Evolutionary conservation across 2,797 vertebrate genomes (phyloP).

Genomic region (Margarornis squamiger): DNA sequence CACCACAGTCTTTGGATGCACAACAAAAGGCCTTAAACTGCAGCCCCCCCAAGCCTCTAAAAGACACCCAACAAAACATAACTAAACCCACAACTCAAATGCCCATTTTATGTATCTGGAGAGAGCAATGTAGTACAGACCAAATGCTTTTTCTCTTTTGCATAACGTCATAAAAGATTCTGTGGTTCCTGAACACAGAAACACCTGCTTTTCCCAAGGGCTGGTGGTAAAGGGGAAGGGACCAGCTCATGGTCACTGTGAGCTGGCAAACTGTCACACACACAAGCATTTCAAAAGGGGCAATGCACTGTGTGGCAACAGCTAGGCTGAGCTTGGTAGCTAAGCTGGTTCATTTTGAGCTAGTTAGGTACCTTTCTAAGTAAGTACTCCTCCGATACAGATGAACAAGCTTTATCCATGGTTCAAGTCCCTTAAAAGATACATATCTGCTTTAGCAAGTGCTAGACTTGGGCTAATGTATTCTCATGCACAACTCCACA

Average conservation of each 20-base stretch:
- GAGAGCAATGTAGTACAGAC: neutral
- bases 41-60: accelerated
- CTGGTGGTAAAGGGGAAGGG: neutral
- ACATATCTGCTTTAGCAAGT: neutral
- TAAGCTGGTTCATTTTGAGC: neutral
- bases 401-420: neutral
- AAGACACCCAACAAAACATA: neutral
- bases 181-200: accelerated
- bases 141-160: neutral
- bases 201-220: accelerated
- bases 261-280: neutral
- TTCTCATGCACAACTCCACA: neutral
- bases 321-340: neutral
- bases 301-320: neutral
- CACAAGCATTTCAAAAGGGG: accelerated
- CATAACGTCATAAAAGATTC: neutral
- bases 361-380: neutral
- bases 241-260: accelerated
- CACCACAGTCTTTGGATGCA: neutral
- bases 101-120: neutral
- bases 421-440: neutral
- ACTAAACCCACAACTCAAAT: neutral
- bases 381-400: neutral
- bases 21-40: accelerated
- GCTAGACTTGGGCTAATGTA: neutral